Evolutionary conservation across 2,797 vertebrate genomes (phyloP), one percentile per base, ranked within the genome.

Genomic region (Epinephelus coioides): DNA sequence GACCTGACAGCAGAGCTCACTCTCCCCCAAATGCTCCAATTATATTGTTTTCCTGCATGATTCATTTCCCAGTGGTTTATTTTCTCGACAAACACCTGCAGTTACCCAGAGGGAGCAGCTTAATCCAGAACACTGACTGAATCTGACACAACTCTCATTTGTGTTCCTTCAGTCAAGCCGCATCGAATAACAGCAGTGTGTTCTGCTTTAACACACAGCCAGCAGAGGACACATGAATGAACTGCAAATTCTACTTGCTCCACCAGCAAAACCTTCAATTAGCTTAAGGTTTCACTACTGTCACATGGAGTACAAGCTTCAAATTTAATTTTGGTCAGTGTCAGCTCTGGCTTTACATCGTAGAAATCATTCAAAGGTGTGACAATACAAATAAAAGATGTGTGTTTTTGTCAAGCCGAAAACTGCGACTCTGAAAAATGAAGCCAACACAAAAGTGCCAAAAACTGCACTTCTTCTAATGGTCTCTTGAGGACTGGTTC

Each of bases 61-160:
- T 78, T 72, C 53, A 56, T 68, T 62, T 62, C 51, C 64, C 46
- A 46, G 10, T 7, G 23, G 13, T 57, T 73, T 63, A 27, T 69
- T 68, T 38, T 43, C 23, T 18, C 14, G 60, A 47, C 57, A 72
- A 76, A 71, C 76, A 78, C 69, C 82, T 85, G 82, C 77, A 64
- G 56, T 23, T 46, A 18, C 72, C 64, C 44, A 23, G 54, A 61
- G 69, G 65, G 64, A 69, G 43, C 19, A 6, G 0, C n/a, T 50
- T 47, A 60, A 82, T 69, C 51, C 76, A 68, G 54, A 79, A 25
- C n/a, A 5, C 14, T 56, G 51, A 55, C 74, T 70, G 60, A 63
- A 59, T 66, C 73, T 69, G 73, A 80, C 84, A 81, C 51, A 59
- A 55, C 13, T 78, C 53, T 49, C 65, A 30, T 62, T 46, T 60